Percentiles rank a stretch among this genome's conserved stretches.
phyloP scores from a whole-genome alignment of 1,140 invertebrate genomes.

The Hylaeus anthracinus region DNA sequence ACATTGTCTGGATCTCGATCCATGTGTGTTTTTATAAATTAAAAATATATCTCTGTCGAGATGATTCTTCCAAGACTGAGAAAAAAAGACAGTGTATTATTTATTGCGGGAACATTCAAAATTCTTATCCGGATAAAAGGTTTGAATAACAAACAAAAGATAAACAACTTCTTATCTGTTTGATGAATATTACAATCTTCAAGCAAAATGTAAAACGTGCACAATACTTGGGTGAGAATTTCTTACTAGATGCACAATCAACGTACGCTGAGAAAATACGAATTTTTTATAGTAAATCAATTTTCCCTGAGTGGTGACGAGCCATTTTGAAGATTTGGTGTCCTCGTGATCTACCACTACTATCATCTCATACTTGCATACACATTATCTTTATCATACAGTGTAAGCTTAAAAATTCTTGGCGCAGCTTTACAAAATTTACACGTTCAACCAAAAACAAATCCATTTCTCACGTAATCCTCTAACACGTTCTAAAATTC shows the following conservation, averaged over 20 bases:
- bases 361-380: neutral
- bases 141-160: too few relatives aligned
- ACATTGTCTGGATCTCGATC: too few relatives aligned
- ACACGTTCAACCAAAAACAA: constrained; percentile 26
- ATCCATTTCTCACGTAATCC: constrained; percentile 11
- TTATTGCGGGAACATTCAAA: too few relatives aligned
- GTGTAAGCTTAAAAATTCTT: constrained; percentile 46
- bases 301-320: constrained; percentile 74
- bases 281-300: constrained; percentile 65
- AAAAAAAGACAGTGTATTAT: too few relatives aligned
- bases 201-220: constrained; percentile 1
- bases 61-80: too few relatives aligned
- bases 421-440: constrained; percentile 14
- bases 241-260: constrained; percentile 25
- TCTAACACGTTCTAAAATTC: constrained; percentile 1
- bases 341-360: constrained; percentile 47
- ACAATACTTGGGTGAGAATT: constrained; percentile 25
- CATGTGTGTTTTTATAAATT: too few relatives aligned
- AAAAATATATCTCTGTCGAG: too few relatives aligned
- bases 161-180: too few relatives aligned
- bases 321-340: constrained; percentile 64
- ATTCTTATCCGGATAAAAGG: too few relatives aligned
- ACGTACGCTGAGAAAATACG: constrained; percentile 51
- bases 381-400: constrained; percentile 48
- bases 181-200: too few relatives aligned